A percentile compares a stretch with the other conserved stretches of the same genome.
Evolutionary conservation across 37 sponge, comb jelly and placozoan species (phyloP).

Genomic region (Amphimedon queenslandica): DNA sequence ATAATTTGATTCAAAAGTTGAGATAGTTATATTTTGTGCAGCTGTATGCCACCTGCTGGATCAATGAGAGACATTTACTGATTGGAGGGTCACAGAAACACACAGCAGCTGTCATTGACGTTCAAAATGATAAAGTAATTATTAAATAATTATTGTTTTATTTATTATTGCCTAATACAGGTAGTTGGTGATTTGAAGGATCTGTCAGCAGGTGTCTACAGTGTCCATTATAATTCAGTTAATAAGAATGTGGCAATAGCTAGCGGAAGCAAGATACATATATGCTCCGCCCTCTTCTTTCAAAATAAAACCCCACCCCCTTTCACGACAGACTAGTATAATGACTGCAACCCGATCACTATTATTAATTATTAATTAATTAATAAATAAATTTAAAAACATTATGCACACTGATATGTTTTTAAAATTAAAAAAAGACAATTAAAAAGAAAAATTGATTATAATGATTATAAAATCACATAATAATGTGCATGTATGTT

Average conservation of each 20-base stretch:
- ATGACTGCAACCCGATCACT: neutral
- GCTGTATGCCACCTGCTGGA: slow-evolving; percentile 30
- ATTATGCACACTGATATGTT: neutral
- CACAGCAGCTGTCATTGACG: neutral
- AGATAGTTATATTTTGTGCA: neutral
- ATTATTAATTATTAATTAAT: neutral
- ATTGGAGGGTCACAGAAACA: slow-evolving; percentile 14
- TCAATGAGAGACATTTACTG: neutral
- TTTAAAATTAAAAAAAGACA: no score
- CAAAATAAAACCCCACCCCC: neutral
- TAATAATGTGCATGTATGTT: no score
- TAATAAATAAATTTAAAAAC: neutral
- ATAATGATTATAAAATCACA: no score
- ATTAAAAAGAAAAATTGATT: no score
- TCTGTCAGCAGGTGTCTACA: slow-evolving; percentile 25
- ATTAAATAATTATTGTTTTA: neutral
- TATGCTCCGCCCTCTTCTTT: neutral
- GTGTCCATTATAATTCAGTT: neutral
- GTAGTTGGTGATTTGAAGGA: slow-evolving; percentile 14
- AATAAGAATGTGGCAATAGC: neutral
- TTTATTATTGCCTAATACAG: neutral
- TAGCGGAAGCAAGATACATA: slow-evolving; percentile 16
- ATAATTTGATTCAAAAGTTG: neutral
- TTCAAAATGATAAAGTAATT: slow-evolving; percentile 5
- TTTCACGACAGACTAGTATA: neutral